Conservation (phyloP, 2,797 vertebrate species). For the Microhierax caerulescens region DNA sequence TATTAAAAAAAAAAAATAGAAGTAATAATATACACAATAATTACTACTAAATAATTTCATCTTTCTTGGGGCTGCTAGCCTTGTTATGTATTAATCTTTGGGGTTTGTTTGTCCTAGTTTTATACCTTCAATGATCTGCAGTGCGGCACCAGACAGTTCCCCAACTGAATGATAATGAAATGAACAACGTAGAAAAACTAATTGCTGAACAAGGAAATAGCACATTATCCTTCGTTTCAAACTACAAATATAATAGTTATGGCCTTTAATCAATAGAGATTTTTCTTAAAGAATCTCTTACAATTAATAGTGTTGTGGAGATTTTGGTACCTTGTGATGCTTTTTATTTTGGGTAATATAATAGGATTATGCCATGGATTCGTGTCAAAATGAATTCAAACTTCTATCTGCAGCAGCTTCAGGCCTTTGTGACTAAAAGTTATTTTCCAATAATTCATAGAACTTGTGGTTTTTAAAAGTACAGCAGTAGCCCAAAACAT, state of each 20-base stretch:
- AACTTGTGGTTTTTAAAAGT: not conserved
- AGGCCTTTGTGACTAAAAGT: not conserved
- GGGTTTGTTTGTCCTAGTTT: not conserved
- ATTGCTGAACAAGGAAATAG: not conserved
- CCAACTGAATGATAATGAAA: not conserved
- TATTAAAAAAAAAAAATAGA: not conserved
- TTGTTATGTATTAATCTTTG: not conserved
- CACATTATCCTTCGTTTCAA: not conserved
- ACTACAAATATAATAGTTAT: not conserved
- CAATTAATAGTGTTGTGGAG: not conserved
- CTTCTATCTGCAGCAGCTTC: not conserved
- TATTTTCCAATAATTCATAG: not conserved
- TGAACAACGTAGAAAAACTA: not conserved
- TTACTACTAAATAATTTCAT: not conserved
- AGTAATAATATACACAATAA: not conserved
- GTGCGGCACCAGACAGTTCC: not conserved
- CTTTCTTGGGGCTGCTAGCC: not conserved
- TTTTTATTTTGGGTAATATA: not conserved
- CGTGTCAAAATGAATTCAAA: not conserved
- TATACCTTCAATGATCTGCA: not conserved
- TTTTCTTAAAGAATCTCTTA: not conserved
- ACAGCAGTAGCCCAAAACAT: not conserved
- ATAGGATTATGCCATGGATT: not conserved
- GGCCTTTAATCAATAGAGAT: not conserved
- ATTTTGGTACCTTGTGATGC: not conserved